Conservation (phyloP, 2,888 invertebrate species). For the Tanaodytes sp. region DNA sequence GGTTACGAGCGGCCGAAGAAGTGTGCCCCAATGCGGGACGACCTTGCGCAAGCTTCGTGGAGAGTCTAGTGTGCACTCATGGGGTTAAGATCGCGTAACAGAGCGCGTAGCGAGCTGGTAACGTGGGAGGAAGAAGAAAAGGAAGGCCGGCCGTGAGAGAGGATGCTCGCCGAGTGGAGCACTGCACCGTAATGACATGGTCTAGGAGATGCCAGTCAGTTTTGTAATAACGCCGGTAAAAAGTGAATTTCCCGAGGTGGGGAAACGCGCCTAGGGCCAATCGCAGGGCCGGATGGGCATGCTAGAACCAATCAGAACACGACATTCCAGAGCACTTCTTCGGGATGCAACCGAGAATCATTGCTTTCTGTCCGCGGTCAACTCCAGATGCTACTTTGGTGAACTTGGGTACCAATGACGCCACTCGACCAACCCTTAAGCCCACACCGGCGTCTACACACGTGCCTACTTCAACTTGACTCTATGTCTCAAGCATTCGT, state of each 20-base stretch:
- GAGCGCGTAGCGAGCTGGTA: slow-evolving; percentile 37
- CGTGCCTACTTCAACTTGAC: too few relatives aligned
- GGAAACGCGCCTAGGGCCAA: slow-evolving; percentile 70
- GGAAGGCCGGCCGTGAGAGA: slow-evolving; percentile 56
- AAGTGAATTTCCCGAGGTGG: slow-evolving; percentile 73
- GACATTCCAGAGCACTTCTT: slow-evolving; percentile 65
- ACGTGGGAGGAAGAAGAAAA: slow-evolving; percentile 52
- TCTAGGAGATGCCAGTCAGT: slow-evolving; percentile 73
- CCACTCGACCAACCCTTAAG: slow-evolving; percentile 45
- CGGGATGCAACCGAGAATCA: slow-evolving; percentile 40
- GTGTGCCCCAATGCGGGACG: slow-evolving; percentile 40
- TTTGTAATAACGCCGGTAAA: slow-evolving; percentile 73
- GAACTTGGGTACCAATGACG: slow-evolving; percentile 44
- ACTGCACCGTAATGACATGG: slow-evolving; percentile 73
- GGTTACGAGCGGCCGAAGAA: slow-evolving; percentile 19
- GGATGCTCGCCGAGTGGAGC: slow-evolving; percentile 70
- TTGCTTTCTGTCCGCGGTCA: slow-evolving; percentile 40
- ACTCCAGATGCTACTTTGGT: slow-evolving; percentile 36
- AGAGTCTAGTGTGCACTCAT: slow-evolving; percentile 46
- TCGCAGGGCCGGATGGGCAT: slow-evolving; percentile 59
- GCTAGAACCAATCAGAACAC: slow-evolving; percentile 66
- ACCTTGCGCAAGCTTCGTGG: slow-evolving; percentile 42
- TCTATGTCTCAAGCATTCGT: too few relatives aligned
- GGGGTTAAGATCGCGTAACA: slow-evolving; percentile 52
- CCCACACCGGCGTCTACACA: too few relatives aligned